phyloP scores from a whole-genome alignment of 2,113 vertebrate genomes.

The Anoura caudifer region DNA sequence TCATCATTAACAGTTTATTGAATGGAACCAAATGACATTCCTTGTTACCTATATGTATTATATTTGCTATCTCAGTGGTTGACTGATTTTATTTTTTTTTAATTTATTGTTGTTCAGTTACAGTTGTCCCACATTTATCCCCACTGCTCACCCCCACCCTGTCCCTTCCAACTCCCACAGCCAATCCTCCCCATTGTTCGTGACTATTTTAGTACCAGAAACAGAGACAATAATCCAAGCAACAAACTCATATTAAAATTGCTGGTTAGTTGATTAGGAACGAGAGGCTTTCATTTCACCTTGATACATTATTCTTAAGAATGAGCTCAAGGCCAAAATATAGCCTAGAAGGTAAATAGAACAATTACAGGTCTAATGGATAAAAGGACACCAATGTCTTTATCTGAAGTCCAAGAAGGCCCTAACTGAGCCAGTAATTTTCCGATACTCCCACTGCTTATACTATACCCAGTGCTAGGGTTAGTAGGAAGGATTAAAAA shows the following conservation, averaged over 20 bases:
- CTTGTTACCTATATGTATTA: not conserved
- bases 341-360: not conserved
- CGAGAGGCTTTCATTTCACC: not conserved
- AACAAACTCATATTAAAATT: not conserved
- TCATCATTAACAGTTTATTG: not conserved
- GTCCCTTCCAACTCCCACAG: too few relatives aligned
- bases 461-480: not conserved
- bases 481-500: not conserved
- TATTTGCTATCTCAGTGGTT: not conserved
- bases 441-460: not conserved
- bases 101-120: too few relatives aligned
- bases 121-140: too few relatives aligned
- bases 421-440: not conserved
- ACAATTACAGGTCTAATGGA: not conserved
- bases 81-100: too few relatives aligned
- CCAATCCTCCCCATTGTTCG: too few relatives aligned
- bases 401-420: not conserved
- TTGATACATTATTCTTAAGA: not conserved
- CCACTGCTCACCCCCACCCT: too few relatives aligned
- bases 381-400: not conserved
- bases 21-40: not conserved
- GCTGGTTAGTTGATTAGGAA: not conserved
- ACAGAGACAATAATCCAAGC: not conserved
- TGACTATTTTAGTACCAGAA: not conserved
- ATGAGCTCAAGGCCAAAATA: not conserved